phyloP scores from a whole-genome alignment of 1,140 invertebrate genomes.

The Stegodyphus mimosarum region DNA sequence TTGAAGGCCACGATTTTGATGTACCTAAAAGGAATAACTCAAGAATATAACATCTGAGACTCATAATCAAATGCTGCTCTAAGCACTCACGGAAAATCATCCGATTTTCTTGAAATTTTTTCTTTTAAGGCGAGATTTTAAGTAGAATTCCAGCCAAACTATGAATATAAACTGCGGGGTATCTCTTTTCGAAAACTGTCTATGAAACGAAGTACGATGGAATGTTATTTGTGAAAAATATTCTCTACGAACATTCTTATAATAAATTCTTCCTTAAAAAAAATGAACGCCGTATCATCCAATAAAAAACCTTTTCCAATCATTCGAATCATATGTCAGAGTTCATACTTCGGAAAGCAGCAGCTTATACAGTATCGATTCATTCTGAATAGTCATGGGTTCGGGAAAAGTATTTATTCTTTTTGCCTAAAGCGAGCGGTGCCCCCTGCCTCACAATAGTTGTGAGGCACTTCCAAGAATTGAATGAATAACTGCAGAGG shows the following conservation, averaged over 20 bases:
- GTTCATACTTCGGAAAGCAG: background rate
- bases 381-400: background rate
- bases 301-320: too few species aligned
- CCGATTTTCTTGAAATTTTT: too few species aligned
- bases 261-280: too few species aligned
- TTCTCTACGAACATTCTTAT: too few species aligned
- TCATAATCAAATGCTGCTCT: too few species aligned
- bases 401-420: background rate
- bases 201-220: background rate
- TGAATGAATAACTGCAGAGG: slow-evolving; percentile 5
- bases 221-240: too few species aligned
- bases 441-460: background rate
- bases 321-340: background rate
- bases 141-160: slow-evolving; percentile 1
- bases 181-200: background rate
- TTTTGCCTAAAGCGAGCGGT: background rate
- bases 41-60: too few species aligned
- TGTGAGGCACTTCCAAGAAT: background rate
- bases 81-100: too few species aligned
- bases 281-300: too few species aligned
- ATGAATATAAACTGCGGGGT: background rate
- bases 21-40: too few species aligned
- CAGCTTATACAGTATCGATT: slow-evolving; percentile 9
- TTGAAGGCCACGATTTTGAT: too few species aligned
- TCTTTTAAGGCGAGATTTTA: background rate